These are phyloP conservation scores for Calosoma granatense DNA, from an alignment of 1,140 invertebrate genomes.

Conservation along the genomic window DNA sequence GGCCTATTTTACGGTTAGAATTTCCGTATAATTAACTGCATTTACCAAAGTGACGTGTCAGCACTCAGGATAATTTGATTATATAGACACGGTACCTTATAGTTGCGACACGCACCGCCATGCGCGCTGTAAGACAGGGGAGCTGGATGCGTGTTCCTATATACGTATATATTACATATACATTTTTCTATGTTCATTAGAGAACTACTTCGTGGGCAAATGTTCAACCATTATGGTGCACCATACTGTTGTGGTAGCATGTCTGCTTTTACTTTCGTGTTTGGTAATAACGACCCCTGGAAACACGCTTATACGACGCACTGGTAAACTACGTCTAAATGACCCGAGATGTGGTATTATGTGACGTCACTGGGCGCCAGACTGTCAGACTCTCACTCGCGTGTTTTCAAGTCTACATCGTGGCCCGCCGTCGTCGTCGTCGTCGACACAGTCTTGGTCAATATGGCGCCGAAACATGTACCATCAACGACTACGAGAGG, in stretches of 20 bases:
- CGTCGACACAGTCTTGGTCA: neutral
- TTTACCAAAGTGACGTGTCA: neutral
- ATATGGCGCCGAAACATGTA: neutral
- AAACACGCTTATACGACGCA: neutral
- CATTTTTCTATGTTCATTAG: neutral
- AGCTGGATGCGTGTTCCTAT: neutral
- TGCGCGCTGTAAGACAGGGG: neutral
- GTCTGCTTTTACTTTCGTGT: neutral
- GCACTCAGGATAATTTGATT: neutral
- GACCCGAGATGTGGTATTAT: neutral
- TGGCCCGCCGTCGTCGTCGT: no score
- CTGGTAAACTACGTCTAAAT: neutral
- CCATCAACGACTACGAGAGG: no score
- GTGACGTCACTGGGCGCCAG: constrained; percentile 3
- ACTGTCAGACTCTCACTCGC: neutral
- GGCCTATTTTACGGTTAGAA: neutral
- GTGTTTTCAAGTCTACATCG: neutral
- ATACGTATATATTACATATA: constrained; percentile 1
- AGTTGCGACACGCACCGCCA: neutral
- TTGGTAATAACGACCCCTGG: neutral
- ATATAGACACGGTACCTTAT: neutral
- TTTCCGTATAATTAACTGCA: neutral
- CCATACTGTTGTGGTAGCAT: neutral
- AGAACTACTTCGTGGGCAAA: neutral
- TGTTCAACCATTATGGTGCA: neutral